Base-by-base conservation (phyloP, 2,888 invertebrate genomes). In the Lingula anatina region DNA sequence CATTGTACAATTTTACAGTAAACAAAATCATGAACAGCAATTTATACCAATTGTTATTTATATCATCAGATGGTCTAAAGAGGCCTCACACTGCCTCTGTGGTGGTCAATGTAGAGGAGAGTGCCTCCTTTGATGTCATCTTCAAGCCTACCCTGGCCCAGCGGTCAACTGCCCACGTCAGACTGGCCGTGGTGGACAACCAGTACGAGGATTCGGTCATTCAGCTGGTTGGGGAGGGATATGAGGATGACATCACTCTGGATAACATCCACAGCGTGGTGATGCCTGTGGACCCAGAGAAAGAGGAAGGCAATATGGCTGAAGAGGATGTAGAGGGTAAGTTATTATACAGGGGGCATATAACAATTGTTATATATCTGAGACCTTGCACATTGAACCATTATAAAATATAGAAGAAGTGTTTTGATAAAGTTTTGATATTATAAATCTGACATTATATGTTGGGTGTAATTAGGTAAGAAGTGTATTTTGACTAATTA, bases 151-250 rank as follows among this genome's bases (percentile, higher is more conserved):
- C 46, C 3, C 46, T 53, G n/a, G 56, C 69, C 4, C 66, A 67
- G 51, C 59, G 75, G 36, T 73, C 72, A 18, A 70, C 70, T 54
- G 77, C 63, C 12, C 66, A 70, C 42, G 60, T 83, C 37, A 77
- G 77, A 28, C 56, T 83, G 24, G 74, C 77, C 35, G 78, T 81
- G 3, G 67, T 78, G 12, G 79, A 82, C 60, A 84, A 84, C 73
- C 83, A 83, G 40, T 83, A 81, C 59, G 83, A 84, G 57, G 78
- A 79, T 50, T 68, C 78, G n/a, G 72, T 71, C 27, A 66, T 83
- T n/a, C 69, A 76, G 60, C 57, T 76, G 53, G 71, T 73, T 2
- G 81, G 78, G 0, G 79, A 81, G 54, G 78, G 79, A 23, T 82
- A 79, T 56, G 61, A 66, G 39, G 80, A 80, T 61, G 75, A 78